Evolutionary conservation across 2,113 vertebrate genomes (phyloP).

Genomic region (Ursus arctos): DNA sequence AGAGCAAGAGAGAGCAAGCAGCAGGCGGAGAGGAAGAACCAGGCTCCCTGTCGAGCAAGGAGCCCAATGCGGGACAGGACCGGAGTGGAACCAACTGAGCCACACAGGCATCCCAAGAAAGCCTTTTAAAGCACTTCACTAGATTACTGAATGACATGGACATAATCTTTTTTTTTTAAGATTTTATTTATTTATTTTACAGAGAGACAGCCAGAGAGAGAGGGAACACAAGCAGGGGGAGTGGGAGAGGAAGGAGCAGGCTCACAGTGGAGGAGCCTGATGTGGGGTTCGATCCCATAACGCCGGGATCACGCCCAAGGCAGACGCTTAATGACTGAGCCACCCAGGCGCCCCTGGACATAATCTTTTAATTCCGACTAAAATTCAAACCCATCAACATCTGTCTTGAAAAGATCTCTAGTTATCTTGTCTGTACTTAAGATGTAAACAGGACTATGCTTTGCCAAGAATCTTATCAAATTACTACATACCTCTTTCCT

Average conservation of each 20-base stretch:
- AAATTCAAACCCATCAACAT: slow-evolving; percentile 16
- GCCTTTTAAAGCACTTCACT: no score
- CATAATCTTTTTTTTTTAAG: no score
- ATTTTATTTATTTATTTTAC: no score
- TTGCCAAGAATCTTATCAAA: slow-evolving; percentile 36
- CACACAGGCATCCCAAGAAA: no score
- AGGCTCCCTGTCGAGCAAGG: not conserved
- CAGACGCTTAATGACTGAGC: not conserved
- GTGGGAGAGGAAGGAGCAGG: not conserved
- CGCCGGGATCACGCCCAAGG: not conserved
- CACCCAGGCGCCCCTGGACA: not conserved
- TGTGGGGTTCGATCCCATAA: not conserved
- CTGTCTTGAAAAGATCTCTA: not conserved
- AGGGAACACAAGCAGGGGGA: no score
- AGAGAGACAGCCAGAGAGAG: no score
- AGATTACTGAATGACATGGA: no score
- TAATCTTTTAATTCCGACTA: slow-evolving; percentile 32
- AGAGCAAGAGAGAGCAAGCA: not conserved
- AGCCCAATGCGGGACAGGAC: not conserved
- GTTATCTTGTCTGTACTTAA: not conserved
- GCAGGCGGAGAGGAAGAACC: not conserved
- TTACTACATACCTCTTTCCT: not conserved
- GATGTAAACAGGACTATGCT: not conserved
- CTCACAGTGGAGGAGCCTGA: not conserved
- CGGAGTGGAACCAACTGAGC: no score